phyloP scores from a whole-genome alignment of 2,797 vertebrate species.

The Malacoctenus gilli region DNA sequence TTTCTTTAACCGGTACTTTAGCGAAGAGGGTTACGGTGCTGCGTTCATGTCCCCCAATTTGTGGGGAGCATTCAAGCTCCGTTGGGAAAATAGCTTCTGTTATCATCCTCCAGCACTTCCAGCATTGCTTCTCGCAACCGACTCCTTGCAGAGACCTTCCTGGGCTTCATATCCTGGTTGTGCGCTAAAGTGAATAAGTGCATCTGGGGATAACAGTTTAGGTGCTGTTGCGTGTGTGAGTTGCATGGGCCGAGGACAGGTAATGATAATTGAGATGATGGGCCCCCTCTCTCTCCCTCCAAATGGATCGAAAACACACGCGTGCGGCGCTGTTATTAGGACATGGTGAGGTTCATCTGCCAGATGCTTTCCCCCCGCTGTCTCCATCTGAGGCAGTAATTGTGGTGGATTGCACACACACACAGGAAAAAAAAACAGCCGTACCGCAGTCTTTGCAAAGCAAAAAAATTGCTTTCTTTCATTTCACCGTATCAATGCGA shows the following conservation, averaged over 20 bases:
- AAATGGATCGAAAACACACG: conserved; percentile 21
- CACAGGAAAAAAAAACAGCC: conserved; percentile 36
- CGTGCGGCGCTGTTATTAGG: conserved; percentile 33
- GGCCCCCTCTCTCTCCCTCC: conserved; percentile 4
- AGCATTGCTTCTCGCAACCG: background rate
- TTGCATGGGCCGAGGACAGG: conserved; percentile 21
- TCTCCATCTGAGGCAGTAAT: conserved; percentile 39
- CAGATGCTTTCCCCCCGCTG: conserved; percentile 40
- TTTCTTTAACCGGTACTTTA: too few relatives aligned
- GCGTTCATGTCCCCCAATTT: too few relatives aligned
- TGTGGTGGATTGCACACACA: conserved; percentile 42
- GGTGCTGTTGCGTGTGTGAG: conserved; percentile 35
- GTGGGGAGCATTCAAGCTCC: background rate
- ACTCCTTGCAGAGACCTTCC: conserved; percentile 14
- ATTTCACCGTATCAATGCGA: conserved; percentile 43
- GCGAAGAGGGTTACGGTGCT: too few relatives aligned
- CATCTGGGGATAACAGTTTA: conserved; percentile 20
- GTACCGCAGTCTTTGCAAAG: conserved; percentile 31
- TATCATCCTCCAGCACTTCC: background rate
- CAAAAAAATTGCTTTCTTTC: conserved; percentile 50
- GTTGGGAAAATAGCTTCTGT: background rate
- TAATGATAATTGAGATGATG: conserved; percentile 48
- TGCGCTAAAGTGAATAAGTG: conserved; percentile 32
- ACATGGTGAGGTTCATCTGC: conserved; percentile 32
- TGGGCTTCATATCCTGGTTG: conserved; percentile 17